These are phyloP conservation scores for Nymphalis io DNA, from an alignment of 1,140 invertebrate genomes.

Conservation along the genomic window DNA sequence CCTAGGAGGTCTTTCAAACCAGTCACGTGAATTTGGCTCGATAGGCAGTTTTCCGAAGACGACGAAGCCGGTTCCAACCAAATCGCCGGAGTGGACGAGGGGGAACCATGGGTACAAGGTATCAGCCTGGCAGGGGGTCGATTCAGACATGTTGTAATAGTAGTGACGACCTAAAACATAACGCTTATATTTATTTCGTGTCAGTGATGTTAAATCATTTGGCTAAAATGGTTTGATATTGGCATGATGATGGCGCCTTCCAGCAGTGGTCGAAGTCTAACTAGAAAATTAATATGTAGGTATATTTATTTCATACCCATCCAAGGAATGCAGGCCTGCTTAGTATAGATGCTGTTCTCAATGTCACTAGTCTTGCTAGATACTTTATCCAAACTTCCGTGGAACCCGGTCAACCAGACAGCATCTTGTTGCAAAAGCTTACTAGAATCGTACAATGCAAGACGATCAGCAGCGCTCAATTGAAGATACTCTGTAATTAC, in stretches of 20 bases:
- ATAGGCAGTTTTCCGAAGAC: slow-evolving; percentile 43
- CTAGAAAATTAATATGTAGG: not conserved
- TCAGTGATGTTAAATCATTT: not conserved
- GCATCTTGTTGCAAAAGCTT: slow-evolving; percentile 43
- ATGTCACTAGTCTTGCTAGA: slow-evolving; percentile 43
- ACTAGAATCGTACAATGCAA: slow-evolving; percentile 5
- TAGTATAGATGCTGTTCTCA: slow-evolving; percentile 46
- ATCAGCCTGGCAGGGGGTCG: slow-evolving; percentile 39
- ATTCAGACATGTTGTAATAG: slow-evolving; percentile 61
- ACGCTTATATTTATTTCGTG: not conserved
- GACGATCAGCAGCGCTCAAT: slow-evolving; percentile 21
- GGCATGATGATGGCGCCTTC: no score
- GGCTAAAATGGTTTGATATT: not conserved
- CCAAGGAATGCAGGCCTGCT: slow-evolving; percentile 61
- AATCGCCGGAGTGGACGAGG: slow-evolving; percentile 39
- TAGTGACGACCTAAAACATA: slow-evolving; percentile 57
- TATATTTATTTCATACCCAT: slow-evolving; percentile 57
- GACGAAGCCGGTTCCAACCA: slow-evolving; percentile 50
- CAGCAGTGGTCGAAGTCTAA: no score
- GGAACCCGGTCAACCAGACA: slow-evolving; percentile 56
- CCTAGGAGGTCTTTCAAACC: slow-evolving; percentile 52
- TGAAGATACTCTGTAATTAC: slow-evolving; percentile 34
- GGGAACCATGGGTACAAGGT: slow-evolving; percentile 54
- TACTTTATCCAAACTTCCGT: slow-evolving; percentile 42
- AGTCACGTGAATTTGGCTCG: slow-evolving; percentile 34